These are phyloP conservation scores for Naja naja DNA, from an alignment of 2,113 vertebrate species.

Conservation along the genomic window DNA sequence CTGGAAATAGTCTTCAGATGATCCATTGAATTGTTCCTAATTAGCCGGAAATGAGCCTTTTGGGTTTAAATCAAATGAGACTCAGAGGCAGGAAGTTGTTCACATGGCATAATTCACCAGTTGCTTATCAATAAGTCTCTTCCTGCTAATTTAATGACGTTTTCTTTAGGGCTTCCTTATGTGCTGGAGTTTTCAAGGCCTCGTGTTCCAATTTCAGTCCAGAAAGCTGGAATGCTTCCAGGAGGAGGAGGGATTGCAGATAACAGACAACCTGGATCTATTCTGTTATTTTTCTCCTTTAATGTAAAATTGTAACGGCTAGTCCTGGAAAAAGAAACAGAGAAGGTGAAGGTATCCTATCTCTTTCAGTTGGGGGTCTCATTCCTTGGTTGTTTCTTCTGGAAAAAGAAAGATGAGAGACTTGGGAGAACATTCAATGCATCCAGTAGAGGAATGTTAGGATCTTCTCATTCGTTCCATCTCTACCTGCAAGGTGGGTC, in stretches of 20 bases:
- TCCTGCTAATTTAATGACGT: not conserved
- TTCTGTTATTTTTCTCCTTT: not conserved
- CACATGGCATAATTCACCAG: slow-evolving; percentile 14
- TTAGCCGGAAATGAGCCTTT: slow-evolving; percentile 16
- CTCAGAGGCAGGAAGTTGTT: slow-evolving; percentile 51
- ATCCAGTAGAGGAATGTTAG: too few relatives aligned
- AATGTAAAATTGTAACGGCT: not conserved
- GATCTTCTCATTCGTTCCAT: too few relatives aligned
- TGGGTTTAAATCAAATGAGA: slow-evolving; percentile 39
- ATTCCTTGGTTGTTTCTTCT: not conserved
- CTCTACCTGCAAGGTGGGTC: too few relatives aligned
- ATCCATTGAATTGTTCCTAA: slow-evolving; percentile 49
- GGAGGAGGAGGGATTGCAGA: not conserved
- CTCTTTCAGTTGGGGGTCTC: not conserved
- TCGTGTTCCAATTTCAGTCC: not conserved
- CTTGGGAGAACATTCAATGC: too few relatives aligned
- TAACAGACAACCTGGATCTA: not conserved
- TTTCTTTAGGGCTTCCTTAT: slow-evolving; percentile 29
- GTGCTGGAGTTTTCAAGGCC: not conserved
- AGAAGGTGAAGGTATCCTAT: not conserved
- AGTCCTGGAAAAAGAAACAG: not conserved
- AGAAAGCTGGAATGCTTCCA: not conserved
- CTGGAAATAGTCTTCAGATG: slow-evolving; percentile 62
- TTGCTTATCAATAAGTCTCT: slow-evolving; percentile 42
- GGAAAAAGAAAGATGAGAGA: not conserved